Conservation (phyloP, 2,113 vertebrate species). For the Tringa solitaria region DNA sequence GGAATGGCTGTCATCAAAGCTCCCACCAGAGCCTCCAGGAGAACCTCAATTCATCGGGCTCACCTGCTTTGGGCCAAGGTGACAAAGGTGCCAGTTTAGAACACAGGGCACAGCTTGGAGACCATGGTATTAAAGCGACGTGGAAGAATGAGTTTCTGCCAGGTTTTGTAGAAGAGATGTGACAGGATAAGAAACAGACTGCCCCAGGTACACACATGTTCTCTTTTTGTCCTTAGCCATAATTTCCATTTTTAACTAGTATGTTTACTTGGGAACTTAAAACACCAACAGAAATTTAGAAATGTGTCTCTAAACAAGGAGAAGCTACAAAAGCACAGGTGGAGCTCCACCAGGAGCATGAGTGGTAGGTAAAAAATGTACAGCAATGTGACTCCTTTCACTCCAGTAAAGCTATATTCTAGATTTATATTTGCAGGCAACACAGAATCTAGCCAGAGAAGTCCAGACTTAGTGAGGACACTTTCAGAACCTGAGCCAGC, state of each 20-base stretch:
- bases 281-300: not conserved
- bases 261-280: not conserved
- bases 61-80: not conserved
- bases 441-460: not conserved
- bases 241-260: not conserved
- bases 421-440: not conserved
- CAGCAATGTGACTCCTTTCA: not conserved
- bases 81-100: not conserved
- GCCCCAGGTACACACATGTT: not conserved
- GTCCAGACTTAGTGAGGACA: not conserved
- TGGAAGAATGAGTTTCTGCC: constrained; percentile 60
- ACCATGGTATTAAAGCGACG: not conserved
- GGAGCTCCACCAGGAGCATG: not conserved
- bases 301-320: not conserved
- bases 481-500: not conserved
- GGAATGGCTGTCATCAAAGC: not conserved
- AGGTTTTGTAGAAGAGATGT: constrained; percentile 59
- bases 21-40: not conserved
- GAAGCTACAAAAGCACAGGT: not conserved
- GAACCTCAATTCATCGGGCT: not conserved
- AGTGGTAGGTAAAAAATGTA: not conserved
- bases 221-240: not conserved
- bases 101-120: not conserved
- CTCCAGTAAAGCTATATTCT: not conserved
- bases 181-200: not conserved